Evolutionary conservation across 2,888 invertebrate genomes (phyloP).

Genomic region (Sepiola atlantica): DNA sequence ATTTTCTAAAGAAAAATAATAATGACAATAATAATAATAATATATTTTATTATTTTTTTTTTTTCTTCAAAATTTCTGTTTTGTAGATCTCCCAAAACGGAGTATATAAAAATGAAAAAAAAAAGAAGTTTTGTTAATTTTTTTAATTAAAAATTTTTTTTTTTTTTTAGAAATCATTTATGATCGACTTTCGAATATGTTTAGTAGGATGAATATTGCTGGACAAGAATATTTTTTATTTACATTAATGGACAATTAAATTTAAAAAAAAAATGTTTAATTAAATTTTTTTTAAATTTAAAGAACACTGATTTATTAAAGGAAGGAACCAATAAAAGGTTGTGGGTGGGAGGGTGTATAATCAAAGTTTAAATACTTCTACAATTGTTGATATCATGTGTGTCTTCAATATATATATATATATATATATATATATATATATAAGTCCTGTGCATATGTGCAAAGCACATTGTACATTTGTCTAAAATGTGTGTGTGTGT

Average conservation of each 20-base stretch:
- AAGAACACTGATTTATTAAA: background rate
- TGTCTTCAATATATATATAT: background rate
- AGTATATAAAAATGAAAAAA: background rate
- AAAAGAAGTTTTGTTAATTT: background rate
- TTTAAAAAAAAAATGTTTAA: too few species aligned
- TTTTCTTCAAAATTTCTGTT: too few species aligned
- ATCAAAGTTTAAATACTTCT: background rate
- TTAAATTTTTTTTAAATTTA: background rate
- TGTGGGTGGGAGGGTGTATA: background rate
- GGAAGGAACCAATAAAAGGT: background rate
- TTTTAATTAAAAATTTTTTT: too few species aligned
- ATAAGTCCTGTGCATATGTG: background rate
- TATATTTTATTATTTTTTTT: too few species aligned
- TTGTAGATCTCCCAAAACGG: too few species aligned
- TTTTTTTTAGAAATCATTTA: too few species aligned
- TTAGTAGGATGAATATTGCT: background rate
- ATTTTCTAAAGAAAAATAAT: too few species aligned
- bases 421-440: too few species aligned
- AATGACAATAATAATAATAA: too few species aligned
- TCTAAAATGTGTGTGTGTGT: background rate
- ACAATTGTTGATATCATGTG: background rate
- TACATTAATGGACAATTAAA: slow-evolving; percentile 6
- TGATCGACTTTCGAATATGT: too few species aligned
- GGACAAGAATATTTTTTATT: background rate
- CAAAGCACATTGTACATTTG: background rate